phyloP scores from a whole-genome alignment of 2,113 vertebrate genomes.

The Rhinolophus ferrumequinum region DNA sequence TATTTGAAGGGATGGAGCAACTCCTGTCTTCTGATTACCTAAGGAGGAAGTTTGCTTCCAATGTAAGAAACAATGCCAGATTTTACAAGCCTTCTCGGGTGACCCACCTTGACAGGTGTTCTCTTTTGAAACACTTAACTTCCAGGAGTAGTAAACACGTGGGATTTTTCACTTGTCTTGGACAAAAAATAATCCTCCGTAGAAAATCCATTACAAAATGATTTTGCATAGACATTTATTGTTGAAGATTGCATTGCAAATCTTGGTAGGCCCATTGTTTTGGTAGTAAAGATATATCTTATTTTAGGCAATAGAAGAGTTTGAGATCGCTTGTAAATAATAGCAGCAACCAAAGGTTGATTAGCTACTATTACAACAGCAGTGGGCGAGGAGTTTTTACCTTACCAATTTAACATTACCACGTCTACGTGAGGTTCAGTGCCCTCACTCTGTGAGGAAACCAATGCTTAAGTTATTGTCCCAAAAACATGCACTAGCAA shows the following conservation, averaged over 20 bases:
- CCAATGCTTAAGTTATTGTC: background rate
- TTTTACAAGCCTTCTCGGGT: background rate
- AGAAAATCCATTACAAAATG: constrained; percentile 60
- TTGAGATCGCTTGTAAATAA: constrained; percentile 1
- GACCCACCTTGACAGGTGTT: constrained; percentile 52
- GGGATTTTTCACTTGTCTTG: constrained; percentile 42
- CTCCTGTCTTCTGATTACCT: background rate
- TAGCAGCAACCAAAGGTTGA: background rate
- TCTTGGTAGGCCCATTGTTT: constrained; percentile 43
- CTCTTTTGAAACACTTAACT: constrained; percentile 45
- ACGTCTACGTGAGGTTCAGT: background rate
- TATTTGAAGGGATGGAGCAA: background rate
- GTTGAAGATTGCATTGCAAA: background rate
- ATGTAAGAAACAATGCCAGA: background rate
- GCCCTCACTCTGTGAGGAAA: background rate
- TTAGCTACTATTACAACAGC: background rate
- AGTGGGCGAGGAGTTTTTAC: background rate
- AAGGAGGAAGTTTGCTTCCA: background rate
- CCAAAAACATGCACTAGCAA: background rate
- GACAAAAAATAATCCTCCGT: constrained; percentile 49
- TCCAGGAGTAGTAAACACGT: constrained; percentile 47
- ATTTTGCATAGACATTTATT: constrained; percentile 42
- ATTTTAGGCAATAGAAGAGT: background rate
- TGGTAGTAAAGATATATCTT: constrained; percentile 6
- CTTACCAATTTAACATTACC: background rate